Percentiles rank a stretch among this genome's conserved stretches.
Evolutionary conservation across 2,113 vertebrate genomes (phyloP).

Genomic region (Xiphophorus hellerii): DNA sequence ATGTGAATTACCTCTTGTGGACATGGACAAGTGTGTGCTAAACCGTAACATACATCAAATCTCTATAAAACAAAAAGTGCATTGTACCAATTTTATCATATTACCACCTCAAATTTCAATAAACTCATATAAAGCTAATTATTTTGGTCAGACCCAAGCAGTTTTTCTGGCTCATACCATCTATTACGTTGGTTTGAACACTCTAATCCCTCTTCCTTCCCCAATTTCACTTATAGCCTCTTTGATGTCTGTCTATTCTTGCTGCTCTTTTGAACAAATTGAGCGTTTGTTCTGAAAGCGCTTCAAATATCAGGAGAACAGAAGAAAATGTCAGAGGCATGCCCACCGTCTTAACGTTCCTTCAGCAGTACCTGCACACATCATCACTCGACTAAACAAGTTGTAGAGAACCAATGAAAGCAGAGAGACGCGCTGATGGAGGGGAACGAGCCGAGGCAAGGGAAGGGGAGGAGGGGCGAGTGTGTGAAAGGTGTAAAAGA

Average conservation of each 20-base stretch:
- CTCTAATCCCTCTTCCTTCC: slow-evolving; percentile 9
- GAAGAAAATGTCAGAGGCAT: neutral
- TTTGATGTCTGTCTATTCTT: slow-evolving; percentile 45
- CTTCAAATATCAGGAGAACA: neutral
- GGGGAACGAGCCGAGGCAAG: slow-evolving; percentile 24
- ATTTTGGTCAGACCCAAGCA: too few species aligned
- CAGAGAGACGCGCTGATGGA: slow-evolving; percentile 29
- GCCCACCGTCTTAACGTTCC: neutral
- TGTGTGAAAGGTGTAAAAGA: slow-evolving; percentile 42
- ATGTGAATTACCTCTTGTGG: neutral
- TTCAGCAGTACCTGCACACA: neutral
- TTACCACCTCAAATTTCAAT: too few species aligned
- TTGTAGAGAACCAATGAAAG: slow-evolving; percentile 34
- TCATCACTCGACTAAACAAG: slow-evolving; percentile 16
- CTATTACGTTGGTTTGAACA: slow-evolving; percentile 7
- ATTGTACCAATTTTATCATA: too few species aligned
- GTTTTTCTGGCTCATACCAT: neutral
- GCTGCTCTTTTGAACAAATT: slow-evolving; percentile 6
- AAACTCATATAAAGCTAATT: too few species aligned
- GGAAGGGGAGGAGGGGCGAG: neutral
- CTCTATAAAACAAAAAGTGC: neutral
- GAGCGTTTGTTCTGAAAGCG: slow-evolving; percentile 21
- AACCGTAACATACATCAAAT: neutral
- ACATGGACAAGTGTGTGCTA: neutral
- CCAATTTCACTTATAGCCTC: slow-evolving; percentile 3